Evolutionary conservation across 2,888 invertebrate species (phyloP).

Genomic region (Palloptera scutellata): DNA sequence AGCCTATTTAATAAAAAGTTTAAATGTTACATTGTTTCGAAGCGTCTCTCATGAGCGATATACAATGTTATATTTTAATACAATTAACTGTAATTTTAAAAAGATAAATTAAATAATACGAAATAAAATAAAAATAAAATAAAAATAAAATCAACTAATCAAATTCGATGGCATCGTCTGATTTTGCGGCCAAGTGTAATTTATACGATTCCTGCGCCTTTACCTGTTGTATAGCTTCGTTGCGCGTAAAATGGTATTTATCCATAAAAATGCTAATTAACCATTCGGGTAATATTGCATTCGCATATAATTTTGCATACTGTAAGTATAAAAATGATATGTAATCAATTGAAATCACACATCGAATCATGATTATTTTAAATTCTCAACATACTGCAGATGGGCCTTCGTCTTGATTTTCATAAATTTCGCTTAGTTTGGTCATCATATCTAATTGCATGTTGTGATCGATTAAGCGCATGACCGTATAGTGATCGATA

Average conservation of each 20-base stretch:
- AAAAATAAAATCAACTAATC: background rate
- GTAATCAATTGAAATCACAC: background rate
- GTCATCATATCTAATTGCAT: conserved; percentile 31
- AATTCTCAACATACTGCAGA: conserved; percentile 9
- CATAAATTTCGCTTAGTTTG: conserved; percentile 28
- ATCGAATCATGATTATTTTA: background rate
- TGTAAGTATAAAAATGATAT: conserved; percentile 32
- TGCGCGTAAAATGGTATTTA: conserved; percentile 45
- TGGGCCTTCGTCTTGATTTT: conserved; percentile 21
- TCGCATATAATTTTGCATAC: conserved; percentile 51
- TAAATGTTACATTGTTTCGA: too few species aligned
- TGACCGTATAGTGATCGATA: conserved; percentile 31
- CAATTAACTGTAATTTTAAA: background rate
- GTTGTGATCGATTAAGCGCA: conserved; percentile 26
- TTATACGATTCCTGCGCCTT: conserved; percentile 49
- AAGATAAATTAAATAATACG: background rate
- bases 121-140: background rate
- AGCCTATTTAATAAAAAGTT: too few species aligned
- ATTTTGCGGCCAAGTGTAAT: conserved; percentile 44
- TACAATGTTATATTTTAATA: too few species aligned
- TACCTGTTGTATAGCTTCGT: conserved; percentile 51
- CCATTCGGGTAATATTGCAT: conserved; percentile 58
- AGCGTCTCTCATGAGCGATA: too few species aligned
- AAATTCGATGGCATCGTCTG: background rate
- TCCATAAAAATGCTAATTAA: conserved; percentile 56